Percentiles rank a stretch among this genome's conserved stretches.
Conservation (phyloP, 2,888 invertebrate species). For the Marasmarcha lunaedactyla region DNA sequence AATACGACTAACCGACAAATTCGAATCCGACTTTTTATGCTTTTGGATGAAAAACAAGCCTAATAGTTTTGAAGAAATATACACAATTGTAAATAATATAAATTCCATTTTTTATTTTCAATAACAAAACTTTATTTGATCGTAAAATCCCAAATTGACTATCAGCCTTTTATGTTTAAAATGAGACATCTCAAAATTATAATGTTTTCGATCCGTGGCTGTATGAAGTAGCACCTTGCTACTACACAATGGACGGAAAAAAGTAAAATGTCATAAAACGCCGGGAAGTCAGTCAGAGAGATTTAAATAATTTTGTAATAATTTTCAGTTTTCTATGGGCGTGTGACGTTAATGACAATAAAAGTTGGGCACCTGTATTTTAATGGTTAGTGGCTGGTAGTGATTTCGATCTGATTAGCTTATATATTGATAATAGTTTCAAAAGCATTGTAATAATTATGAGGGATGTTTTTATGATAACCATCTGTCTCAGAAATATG, state of each 20-base stretch:
- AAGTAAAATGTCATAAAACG: neutral
- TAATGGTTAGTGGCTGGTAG: neutral
- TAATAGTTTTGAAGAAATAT: too few species aligned
- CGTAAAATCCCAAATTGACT: neutral
- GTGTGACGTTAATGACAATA: neutral
- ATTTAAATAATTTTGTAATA: neutral
- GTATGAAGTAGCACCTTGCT: constrained; percentile 1
- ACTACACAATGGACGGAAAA: neutral
- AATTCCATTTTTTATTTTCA: too few species aligned
- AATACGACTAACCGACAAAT: too few species aligned
- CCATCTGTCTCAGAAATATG: too few species aligned
- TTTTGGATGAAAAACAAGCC: too few species aligned
- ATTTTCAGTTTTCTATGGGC: neutral
- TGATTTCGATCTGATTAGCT: too few species aligned
- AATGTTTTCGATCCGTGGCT: neutral
- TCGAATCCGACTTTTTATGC: too few species aligned
- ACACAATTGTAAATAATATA: too few species aligned
- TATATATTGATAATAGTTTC: too few species aligned
- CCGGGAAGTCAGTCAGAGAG: constrained; percentile 1
- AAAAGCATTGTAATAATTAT: too few species aligned
- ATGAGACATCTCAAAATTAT: neutral
- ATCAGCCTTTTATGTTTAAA: neutral
- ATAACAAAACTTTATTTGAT: too few species aligned
- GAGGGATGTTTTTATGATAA: too few species aligned
- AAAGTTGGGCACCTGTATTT: neutral